Evolutionary conservation across 1,140 invertebrate species (phyloP).

Genomic region (Melanaphis sacchari): DNA sequence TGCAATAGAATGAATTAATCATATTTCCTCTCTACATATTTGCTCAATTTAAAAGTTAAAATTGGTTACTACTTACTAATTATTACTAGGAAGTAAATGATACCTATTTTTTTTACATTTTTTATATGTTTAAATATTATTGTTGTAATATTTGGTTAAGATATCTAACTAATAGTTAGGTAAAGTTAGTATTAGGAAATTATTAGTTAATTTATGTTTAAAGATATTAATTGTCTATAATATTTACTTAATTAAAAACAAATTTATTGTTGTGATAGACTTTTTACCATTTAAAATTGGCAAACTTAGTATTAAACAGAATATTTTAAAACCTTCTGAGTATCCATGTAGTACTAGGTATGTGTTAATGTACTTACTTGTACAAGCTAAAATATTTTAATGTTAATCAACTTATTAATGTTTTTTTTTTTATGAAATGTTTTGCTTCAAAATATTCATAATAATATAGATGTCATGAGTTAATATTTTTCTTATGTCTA

Average conservation of each 20-base stretch:
- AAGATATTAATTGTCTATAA: neutral
- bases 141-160: neutral
- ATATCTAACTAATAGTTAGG: neutral
- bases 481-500: neutral
- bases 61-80: neutral
- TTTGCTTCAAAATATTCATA: neutral
- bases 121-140: neutral
- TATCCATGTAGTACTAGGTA: neutral
- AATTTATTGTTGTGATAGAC: neutral
- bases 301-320: neutral
- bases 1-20: neutral
- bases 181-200: neutral
- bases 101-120: neutral
- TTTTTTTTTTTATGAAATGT: neutral
- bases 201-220: neutral
- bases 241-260: neutral
- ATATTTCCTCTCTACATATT: neutral
- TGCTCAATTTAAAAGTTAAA: neutral
- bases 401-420: neutral
- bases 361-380: neutral
- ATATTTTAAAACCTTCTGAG: neutral
- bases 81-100: neutral
- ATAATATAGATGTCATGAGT: neutral
- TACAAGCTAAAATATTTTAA: neutral
- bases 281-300: neutral